A percentile compares a stretch with the other conserved stretches of the same genome.
phyloP scores from a whole-genome alignment of 2,797 vertebrate species.

The Onychomys leucogaster region DNA sequence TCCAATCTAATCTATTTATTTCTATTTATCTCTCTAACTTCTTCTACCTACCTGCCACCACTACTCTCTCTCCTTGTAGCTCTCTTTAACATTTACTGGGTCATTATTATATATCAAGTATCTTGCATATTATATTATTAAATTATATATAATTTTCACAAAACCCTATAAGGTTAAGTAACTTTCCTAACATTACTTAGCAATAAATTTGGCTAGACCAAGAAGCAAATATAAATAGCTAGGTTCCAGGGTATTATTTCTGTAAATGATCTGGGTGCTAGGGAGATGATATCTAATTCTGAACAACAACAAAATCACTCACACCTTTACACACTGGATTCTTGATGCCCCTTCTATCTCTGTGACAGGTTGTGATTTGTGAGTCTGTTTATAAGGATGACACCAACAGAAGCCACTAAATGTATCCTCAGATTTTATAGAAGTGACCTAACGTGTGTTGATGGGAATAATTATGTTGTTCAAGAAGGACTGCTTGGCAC shows the following conservation, averaged over 20 bases:
- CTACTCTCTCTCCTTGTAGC: not conserved
- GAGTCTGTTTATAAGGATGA: not conserved
- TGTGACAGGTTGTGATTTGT: conserved; percentile 38
- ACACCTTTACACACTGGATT: not conserved
- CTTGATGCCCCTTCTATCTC: not conserved
- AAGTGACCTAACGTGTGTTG: conserved; percentile 25
- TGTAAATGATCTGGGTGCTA: not conserved
- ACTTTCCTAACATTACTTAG: not conserved
- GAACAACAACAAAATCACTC: not conserved
- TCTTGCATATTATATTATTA: not conserved
- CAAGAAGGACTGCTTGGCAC: not conserved
- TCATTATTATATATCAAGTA: not conserved
- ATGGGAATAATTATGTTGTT: not conserved
- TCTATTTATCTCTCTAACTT: not conserved
- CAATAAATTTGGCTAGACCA: conserved; percentile 9
- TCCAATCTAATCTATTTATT: not conserved
- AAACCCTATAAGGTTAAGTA: not conserved
- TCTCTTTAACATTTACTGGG: conserved; percentile 33
- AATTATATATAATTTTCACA: conserved; percentile 23
- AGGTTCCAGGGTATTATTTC: not conserved
- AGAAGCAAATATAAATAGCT: not conserved
- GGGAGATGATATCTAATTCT: not conserved
- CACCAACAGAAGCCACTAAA: conserved; percentile 12
- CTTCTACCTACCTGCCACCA: not conserved
- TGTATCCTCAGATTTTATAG: conserved; percentile 41